These are phyloP conservation scores for Orius insidiosus DNA, from an alignment of 1,140 invertebrate species.

Conservation along the genomic window DNA sequence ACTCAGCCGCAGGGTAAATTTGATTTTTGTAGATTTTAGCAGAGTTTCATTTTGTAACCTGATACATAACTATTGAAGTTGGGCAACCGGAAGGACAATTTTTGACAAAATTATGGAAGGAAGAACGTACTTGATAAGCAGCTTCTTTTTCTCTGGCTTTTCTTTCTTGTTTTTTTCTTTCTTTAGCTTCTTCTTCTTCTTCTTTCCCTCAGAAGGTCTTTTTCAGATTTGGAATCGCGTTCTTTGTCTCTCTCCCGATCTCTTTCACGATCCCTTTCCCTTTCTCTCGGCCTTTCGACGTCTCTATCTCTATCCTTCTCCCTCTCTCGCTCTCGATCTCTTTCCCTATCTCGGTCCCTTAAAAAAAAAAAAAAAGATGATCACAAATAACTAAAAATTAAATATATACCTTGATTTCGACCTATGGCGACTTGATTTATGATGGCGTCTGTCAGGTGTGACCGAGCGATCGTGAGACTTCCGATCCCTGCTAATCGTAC, in stretches of 20 bases:
- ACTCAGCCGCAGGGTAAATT: too few relatives aligned
- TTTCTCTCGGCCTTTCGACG: constrained; percentile 24
- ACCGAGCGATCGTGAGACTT: constrained; percentile 7
- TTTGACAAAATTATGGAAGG: too few relatives aligned
- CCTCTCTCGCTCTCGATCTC: constrained; percentile 27
- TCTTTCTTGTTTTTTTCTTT: constrained; percentile 77
- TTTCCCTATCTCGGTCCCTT: constrained; percentile 27
- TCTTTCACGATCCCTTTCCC: constrained; percentile 41
- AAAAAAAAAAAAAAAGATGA: background rate
- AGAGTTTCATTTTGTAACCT: too few relatives aligned
- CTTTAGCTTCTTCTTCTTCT: constrained; percentile 78
- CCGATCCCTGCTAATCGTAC: constrained; percentile 28
- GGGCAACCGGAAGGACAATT: too few relatives aligned
- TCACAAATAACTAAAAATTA: background rate
- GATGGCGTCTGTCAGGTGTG: constrained; percentile 15
- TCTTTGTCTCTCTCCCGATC: constrained; percentile 26
- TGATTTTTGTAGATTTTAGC: too few relatives aligned
- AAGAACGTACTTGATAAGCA: constrained; percentile 88
- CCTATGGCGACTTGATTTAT: constrained; percentile 13
- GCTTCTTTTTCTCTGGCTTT: constrained; percentile 83
- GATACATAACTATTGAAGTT: too few relatives aligned
- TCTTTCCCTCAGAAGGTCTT: constrained; percentile 47
- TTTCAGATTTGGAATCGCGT: constrained; percentile 28
- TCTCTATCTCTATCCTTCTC: constrained; percentile 23
- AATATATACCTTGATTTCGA: constrained; percentile 16